A percentile compares a stretch with the other conserved stretches of the same genome.
These are phyloP conservation scores for Tigriopus californicus DNA, from an alignment of 2,888 invertebrate genomes.

Conservation along the genomic window DNA sequence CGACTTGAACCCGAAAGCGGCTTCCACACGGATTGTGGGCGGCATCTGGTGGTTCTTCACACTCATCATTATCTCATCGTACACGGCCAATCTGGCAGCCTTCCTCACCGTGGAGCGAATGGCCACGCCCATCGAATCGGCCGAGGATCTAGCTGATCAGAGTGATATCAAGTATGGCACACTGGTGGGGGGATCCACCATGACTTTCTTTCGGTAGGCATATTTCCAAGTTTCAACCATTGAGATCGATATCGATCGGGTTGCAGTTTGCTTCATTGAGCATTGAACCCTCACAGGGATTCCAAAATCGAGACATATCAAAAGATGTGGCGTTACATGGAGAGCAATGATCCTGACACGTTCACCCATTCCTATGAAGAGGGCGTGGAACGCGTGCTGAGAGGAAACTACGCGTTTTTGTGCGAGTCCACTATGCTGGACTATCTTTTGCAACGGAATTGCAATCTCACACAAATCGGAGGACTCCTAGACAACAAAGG, in stretches of 20 bases:
- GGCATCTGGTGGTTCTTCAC: constrained; percentile 52
- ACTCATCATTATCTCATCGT: constrained; percentile 70
- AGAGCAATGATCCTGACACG: constrained; percentile 42
- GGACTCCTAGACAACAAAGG: constrained; percentile 58
- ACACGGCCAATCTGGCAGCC: constrained; percentile 77
- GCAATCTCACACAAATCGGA: constrained; percentile 69
- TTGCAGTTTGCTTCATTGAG: constrained; percentile 4
- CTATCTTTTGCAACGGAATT: constrained; percentile 58
- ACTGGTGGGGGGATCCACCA: constrained; percentile 60
- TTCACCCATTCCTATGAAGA: constrained; percentile 55
- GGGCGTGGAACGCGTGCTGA: constrained; percentile 45
- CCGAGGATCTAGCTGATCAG: constrained; percentile 63
- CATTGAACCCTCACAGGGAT: constrained; percentile 34
- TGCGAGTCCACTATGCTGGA: constrained; percentile 60
- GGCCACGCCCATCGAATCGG: constrained; percentile 64
- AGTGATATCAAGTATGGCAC: constrained; percentile 68
- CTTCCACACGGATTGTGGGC: constrained; percentile 37
- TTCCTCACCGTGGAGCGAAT: constrained; percentile 74
- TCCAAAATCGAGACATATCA: constrained; percentile 59
- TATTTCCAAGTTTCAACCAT: neutral
- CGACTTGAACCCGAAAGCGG: constrained; percentile 31
- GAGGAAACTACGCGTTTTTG: constrained; percentile 35
- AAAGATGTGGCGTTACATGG: constrained; percentile 68
- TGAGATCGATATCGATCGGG: neutral
- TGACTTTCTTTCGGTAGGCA: constrained; percentile 61